Conservation (phyloP, 2,888 invertebrate genomes). For the Ophion ellenae region DNA sequence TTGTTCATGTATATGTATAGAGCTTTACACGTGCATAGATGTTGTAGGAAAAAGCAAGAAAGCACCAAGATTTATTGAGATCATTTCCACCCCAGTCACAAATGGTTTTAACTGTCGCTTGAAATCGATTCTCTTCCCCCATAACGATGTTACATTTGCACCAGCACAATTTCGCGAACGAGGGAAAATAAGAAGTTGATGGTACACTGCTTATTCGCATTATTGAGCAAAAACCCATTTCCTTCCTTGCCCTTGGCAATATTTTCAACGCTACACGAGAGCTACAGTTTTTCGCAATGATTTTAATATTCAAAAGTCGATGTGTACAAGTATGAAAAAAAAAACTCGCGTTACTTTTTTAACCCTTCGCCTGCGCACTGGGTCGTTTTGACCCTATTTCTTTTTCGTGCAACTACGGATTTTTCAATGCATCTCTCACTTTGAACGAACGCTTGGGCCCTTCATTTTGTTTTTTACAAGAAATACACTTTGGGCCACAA, state of each 20-base stretch:
- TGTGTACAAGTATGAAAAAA: background rate
- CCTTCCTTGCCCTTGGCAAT: background rate
- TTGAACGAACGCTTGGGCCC: too few species aligned
- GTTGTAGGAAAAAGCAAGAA: conserved; percentile 33
- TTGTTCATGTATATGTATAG: conserved; percentile 1
- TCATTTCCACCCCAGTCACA: conserved; percentile 50
- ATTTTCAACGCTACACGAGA: background rate
- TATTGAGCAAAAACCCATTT: background rate
- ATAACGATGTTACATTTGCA: conserved; percentile 29
- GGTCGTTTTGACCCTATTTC: too few species aligned
- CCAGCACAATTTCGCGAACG: conserved; percentile 5
- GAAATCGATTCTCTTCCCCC: conserved; percentile 31
- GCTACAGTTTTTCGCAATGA: background rate
- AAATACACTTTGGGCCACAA: too few species aligned
- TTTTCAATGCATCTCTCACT: too few species aligned
- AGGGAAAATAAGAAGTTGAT: conserved; percentile 28
- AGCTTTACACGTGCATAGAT: background rate
- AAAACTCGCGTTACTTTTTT: background rate
- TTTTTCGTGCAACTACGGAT: too few species aligned
- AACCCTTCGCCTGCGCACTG: too few species aligned
- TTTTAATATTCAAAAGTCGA: background rate
- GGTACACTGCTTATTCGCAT: background rate
- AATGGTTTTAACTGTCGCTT: conserved; percentile 49
- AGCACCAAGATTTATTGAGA: conserved; percentile 43
- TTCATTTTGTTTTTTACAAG: too few species aligned